These are phyloP conservation scores for Paracanthobrama guichenoti DNA, from an alignment of 2,113 vertebrate genomes.

Conservation along the genomic window DNA sequence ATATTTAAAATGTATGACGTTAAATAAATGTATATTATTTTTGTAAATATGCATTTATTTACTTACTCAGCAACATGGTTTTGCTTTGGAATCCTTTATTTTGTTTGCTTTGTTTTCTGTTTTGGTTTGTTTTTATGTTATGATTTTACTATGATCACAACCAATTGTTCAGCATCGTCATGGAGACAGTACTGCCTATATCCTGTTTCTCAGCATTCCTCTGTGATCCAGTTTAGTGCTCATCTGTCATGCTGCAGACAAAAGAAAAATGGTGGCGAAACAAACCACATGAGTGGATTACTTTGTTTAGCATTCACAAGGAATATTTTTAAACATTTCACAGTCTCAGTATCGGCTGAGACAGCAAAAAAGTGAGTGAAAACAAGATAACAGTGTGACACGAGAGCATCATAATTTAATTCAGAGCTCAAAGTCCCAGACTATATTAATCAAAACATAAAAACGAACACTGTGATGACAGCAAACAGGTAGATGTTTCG, in stretches of 20 bases:
- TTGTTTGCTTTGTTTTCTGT: background rate
- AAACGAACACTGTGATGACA: background rate
- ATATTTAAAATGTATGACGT: too few species aligned
- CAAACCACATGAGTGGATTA: background rate
- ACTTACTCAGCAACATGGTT: background rate
- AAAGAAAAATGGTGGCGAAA: constrained; percentile 1
- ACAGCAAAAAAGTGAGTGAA: background rate
- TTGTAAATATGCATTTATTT: too few species aligned
- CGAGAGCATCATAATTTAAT: background rate
- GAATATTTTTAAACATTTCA: background rate
- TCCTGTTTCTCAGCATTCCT: constrained; percentile 49
- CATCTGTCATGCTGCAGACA: constrained; percentile 6
- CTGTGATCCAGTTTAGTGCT: background rate
- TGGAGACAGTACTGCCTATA: background rate
- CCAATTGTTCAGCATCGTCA: background rate
- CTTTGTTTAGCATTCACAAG: background rate
- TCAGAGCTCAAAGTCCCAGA: constrained; percentile 3
- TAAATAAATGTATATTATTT: too few species aligned
- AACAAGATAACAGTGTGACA: background rate
- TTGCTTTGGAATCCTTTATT: background rate
- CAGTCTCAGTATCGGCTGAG: background rate
- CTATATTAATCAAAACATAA: background rate
- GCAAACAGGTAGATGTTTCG: background rate
- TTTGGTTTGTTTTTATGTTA: background rate
- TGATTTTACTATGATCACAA: background rate